phyloP scores from a whole-genome alignment of 2,797 vertebrate genomes.

The Hemitrygon akajei region DNA sequence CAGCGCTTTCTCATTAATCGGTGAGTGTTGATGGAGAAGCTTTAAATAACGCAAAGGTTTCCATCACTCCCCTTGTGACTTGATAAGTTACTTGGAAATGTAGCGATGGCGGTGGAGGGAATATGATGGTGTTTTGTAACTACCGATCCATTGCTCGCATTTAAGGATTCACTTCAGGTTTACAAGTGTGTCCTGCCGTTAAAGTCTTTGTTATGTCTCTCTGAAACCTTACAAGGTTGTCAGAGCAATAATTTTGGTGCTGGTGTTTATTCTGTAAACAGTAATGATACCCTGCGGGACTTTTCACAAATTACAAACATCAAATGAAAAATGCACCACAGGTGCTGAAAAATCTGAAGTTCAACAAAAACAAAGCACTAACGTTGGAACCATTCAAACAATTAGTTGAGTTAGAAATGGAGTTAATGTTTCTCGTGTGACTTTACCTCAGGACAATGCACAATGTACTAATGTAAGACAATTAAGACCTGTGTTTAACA shows the following conservation, averaged over 20 bases:
- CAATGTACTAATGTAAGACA: background rate
- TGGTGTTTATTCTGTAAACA: too few relatives aligned
- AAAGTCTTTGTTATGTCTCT: background rate
- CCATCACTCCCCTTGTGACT: background rate
- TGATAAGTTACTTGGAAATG: conserved; percentile 33
- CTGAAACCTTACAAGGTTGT: background rate
- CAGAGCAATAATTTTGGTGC: background rate
- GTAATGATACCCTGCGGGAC: too few relatives aligned
- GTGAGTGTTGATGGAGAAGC: conserved; percentile 43
- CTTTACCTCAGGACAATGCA: background rate
- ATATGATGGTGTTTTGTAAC: background rate
- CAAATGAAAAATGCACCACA: too few relatives aligned
- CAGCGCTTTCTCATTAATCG: conserved; percentile 70
- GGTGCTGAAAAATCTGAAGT: too few relatives aligned
- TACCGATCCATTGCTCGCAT: background rate
- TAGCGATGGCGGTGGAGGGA: background rate
- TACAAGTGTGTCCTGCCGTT: background rate
- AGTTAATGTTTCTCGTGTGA: too few relatives aligned
- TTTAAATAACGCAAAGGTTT: background rate
- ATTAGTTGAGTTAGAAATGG: too few relatives aligned
- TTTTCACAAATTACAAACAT: too few relatives aligned
- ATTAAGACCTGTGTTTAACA: background rate
- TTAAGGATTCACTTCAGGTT: background rate
- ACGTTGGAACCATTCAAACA: too few relatives aligned
- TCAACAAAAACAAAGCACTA: too few relatives aligned